phyloP scores from a whole-genome alignment of 1,140 invertebrate species.

The Teleopsis dalmanni region DNA sequence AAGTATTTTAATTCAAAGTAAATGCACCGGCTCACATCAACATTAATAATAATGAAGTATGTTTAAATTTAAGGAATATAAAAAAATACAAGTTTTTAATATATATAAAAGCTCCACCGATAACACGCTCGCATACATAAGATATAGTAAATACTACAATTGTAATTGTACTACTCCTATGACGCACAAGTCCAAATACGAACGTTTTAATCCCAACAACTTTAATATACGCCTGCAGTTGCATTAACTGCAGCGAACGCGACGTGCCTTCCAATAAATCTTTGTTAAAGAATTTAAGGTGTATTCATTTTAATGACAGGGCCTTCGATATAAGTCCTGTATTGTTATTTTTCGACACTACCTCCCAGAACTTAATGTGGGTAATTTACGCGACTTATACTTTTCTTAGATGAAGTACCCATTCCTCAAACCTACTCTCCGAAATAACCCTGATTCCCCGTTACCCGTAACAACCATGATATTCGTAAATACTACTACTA shows the following conservation, averaged over 20 bases:
- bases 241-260: not conserved
- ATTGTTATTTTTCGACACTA: slow-evolving; percentile 3
- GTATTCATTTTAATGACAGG: not conserved
- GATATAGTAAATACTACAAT: slow-evolving; percentile 19
- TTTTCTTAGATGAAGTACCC: too few species aligned
- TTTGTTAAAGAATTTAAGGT: not conserved
- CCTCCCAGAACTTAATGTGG: not conserved
- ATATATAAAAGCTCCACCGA: slow-evolving; percentile 19
- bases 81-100: too few species aligned
- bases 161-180: slow-evolving; percentile 18
- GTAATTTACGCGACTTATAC: too few species aligned
- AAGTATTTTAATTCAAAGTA: too few species aligned
- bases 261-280: not conserved
- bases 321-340: not conserved
- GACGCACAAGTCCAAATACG: slow-evolving; percentile 49
- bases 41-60: too few species aligned
- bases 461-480: too few species aligned
- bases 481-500: too few species aligned
- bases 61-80: too few species aligned
- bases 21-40: too few species aligned
- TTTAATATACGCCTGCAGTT: slow-evolving; percentile 52
- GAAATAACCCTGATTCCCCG: too few species aligned
- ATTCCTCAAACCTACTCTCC: too few species aligned
- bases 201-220: slow-evolving; percentile 66
- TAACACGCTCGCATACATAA: slow-evolving; percentile 22